Conservation (phyloP, 2,113 vertebrate genomes). For the Gymnarchus niloticus region DNA sequence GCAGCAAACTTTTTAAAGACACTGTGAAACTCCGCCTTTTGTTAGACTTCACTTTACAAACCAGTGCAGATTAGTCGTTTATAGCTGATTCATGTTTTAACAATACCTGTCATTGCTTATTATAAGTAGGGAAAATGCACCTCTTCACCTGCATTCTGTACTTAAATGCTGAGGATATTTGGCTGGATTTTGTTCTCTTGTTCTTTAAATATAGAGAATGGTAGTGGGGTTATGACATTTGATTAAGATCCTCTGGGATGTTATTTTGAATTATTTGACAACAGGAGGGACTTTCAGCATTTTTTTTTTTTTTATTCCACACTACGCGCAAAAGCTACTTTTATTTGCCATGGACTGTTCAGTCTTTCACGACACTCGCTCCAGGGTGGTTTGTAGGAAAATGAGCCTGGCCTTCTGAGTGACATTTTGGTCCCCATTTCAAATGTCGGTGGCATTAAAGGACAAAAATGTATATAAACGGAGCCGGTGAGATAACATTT, state of each 20-base stretch:
- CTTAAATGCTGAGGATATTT: neutral
- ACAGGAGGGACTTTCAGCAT: neutral
- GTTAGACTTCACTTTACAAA: neutral
- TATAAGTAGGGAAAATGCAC: conserved; percentile 7
- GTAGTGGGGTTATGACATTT: neutral
- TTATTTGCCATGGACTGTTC: neutral
- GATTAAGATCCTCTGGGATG: neutral
- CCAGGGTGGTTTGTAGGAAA: neutral
- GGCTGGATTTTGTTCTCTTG: neutral
- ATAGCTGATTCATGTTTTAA: conserved; percentile 8
- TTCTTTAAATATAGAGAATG: neutral
- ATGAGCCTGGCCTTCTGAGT: neutral
- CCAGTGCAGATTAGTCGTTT: neutral
- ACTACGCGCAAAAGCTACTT: neutral
- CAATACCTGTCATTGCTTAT: conserved; percentile 4
- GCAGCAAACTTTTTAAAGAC: neutral
- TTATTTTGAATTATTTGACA: neutral
- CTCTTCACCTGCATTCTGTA: neutral
- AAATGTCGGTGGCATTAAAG: neutral
- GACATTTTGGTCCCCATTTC: neutral
- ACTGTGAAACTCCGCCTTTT: neutral
- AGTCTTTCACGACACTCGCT: neutral
- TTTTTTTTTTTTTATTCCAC: no score
- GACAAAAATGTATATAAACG: conserved; percentile 5
- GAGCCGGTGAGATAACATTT: neutral